Conservation (phyloP, 2,888 invertebrate genomes). For the Notodonta ziczac region DNA sequence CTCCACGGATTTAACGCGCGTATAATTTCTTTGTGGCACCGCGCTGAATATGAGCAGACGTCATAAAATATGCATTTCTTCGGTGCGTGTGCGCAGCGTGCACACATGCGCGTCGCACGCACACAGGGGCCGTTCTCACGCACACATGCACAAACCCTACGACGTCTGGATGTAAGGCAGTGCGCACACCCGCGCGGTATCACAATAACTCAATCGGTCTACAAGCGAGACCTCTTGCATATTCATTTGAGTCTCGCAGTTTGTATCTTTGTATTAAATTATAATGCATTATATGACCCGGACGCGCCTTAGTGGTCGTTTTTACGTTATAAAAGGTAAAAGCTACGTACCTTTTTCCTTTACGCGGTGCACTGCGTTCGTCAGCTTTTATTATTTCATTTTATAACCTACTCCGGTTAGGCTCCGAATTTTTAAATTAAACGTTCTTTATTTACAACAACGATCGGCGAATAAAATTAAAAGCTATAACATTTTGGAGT, state of each 20-base stretch:
- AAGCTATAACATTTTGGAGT: not conserved
- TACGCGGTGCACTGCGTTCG: not conserved
- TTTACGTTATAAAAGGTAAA: conserved; percentile 55
- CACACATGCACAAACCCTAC: not conserved
- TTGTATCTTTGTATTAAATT: conserved; percentile 84
- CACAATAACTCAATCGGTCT: conserved; percentile 81
- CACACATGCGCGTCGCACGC: conserved; percentile 29
- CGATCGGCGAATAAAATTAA: not conserved
- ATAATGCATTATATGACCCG: conserved; percentile 82
- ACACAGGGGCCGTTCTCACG: conserved; percentile 10
- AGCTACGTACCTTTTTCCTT: conserved; percentile 3
- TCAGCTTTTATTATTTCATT: not conserved
- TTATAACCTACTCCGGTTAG: not conserved
- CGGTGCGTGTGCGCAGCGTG: conserved; percentile 64
- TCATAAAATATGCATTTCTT: conserved; percentile 85
- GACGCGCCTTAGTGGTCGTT: conserved; percentile 53
- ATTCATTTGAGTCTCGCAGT: conserved; percentile 79
- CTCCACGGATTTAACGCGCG: conserved; percentile 83
- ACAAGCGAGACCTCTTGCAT: conserved; percentile 77
- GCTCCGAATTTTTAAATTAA: conserved; percentile 1
- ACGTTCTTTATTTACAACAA: not conserved
- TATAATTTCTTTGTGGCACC: conserved; percentile 85
- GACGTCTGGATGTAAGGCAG: conserved; percentile 16
- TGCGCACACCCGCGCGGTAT: conserved; percentile 57
- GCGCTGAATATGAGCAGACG: conserved; percentile 83